Percentiles rank a stretch among this genome's conserved stretches.
Conservation (phyloP, 2,113 vertebrate species). For the Chaenogobius annularis region DNA sequence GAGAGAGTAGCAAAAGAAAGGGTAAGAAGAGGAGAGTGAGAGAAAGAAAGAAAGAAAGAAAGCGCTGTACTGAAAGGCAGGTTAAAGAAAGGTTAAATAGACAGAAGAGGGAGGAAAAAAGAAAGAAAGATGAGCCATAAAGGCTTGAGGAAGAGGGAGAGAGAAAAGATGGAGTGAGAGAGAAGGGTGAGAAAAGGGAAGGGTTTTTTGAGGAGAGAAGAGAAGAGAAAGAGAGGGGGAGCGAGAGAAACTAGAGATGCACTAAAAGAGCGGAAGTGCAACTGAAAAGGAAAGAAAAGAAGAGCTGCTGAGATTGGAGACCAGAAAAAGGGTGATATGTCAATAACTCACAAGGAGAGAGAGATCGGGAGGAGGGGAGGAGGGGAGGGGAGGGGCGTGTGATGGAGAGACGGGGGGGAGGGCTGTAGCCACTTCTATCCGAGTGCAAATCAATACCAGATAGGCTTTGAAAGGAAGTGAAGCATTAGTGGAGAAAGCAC, state of each 20-base stretch:
- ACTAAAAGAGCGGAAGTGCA: conserved; percentile 21
- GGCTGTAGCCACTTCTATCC: conserved; percentile 29
- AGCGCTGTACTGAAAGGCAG: too few species aligned
- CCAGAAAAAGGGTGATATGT: neutral
- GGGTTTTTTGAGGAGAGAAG: too few species aligned
- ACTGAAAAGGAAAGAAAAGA: conserved; percentile 15
- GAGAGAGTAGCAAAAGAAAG: too few species aligned
- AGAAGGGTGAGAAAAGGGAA: too few species aligned
- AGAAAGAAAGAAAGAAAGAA: conserved; percentile 1
- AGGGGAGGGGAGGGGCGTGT: neutral
- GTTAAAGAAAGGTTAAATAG: too few species aligned
- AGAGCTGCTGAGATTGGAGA: conserved; percentile 16
- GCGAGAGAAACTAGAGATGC: neutral
- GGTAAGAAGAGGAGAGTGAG: neutral
- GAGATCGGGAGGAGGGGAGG: neutral
- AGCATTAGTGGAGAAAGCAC: conserved; percentile 70
- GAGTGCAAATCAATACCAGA: conserved; percentile 67
- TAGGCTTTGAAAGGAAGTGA: conserved; percentile 64
- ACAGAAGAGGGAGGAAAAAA: conserved; percentile 21
- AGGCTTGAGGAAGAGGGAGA: neutral
- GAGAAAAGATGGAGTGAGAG: conserved; percentile 11
- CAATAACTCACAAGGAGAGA: neutral
- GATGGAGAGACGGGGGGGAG: conserved; percentile 6
- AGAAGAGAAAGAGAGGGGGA: neutral
- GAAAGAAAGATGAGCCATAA: neutral